These are phyloP conservation scores for Drosophila seclusa DNA, from an alignment of 2,888 invertebrate species.

Conservation along the genomic window DNA sequence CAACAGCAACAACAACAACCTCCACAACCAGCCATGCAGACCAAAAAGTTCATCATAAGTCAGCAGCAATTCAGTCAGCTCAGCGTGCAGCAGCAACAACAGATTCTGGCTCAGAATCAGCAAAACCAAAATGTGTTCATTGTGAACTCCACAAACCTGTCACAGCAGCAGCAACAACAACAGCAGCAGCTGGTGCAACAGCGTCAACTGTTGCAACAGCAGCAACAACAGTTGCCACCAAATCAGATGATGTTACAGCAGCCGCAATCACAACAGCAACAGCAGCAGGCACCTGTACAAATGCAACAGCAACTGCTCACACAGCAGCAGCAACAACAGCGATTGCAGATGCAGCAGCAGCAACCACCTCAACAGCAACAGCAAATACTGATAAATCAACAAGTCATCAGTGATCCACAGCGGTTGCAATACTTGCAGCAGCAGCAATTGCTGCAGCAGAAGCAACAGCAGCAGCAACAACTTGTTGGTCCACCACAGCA, in stretches of 20 bases:
- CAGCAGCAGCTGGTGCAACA: constrained; percentile 77
- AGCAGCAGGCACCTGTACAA: constrained; percentile 60
- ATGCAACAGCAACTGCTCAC: constrained; percentile 71
- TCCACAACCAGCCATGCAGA: constrained; percentile 70
- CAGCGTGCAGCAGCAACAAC: constrained; percentile 87
- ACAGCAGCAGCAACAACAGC: constrained; percentile 66
- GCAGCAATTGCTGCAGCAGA: constrained; percentile 78
- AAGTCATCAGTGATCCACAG: constrained; percentile 83
- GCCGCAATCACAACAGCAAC: constrained; percentile 66
- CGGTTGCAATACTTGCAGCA: constrained; percentile 83
- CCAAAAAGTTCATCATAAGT: constrained; percentile 86
- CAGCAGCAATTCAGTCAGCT: constrained; percentile 88
- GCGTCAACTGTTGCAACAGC: constrained; percentile 52
- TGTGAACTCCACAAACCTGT: constrained; percentile 82
- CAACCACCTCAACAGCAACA: constrained; percentile 78
- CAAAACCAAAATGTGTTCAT: constrained; percentile 85
- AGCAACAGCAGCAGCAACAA: constrained; percentile 74
- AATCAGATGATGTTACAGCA: constrained; percentile 65
- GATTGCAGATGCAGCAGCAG: constrained; percentile 81
- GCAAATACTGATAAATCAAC: constrained; percentile 84
- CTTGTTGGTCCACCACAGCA: constrained; percentile 85
- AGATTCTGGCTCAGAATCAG: constrained; percentile 84
- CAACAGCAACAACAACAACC: constrained; percentile 68
- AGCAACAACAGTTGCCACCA: constrained; percentile 71
- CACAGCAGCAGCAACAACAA: constrained; percentile 79